Percentiles rank a stretch among this genome's conserved stretches.
phyloP scores from a whole-genome alignment of 2,797 vertebrate species.

The Zenarchopterus dispar region DNA sequence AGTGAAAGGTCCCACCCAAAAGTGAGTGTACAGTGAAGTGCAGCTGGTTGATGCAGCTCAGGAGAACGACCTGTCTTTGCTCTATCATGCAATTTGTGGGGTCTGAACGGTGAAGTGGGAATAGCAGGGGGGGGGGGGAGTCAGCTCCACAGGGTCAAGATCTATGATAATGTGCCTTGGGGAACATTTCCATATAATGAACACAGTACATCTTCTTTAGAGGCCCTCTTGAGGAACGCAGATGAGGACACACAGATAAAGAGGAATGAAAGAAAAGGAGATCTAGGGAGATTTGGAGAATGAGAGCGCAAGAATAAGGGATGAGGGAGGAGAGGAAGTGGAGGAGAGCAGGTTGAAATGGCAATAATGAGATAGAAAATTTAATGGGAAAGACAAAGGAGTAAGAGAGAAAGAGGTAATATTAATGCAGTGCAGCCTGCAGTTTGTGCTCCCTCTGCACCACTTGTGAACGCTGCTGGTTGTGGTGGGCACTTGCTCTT shows the following conservation, averaged over 20 bases:
- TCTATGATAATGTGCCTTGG: constrained; percentile 69
- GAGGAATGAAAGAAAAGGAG: constrained; percentile 39
- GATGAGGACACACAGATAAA: constrained; percentile 60
- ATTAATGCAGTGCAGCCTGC: constrained; percentile 59
- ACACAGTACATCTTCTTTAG: constrained; percentile 74
- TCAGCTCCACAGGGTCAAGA: constrained; percentile 68
- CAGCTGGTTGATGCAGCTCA: constrained; percentile 12
- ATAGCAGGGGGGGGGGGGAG: constrained; percentile 58
- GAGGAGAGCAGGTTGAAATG: constrained; percentile 13
- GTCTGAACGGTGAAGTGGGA: constrained; percentile 60
- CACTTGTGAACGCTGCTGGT: constrained; percentile 60
- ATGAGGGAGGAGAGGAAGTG: constrained; percentile 14
- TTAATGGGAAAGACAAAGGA: constrained; percentile 61
- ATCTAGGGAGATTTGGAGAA: constrained; percentile 56
- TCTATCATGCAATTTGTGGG: constrained; percentile 51
- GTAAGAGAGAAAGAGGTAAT: constrained; percentile 49
- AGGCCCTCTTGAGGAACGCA: constrained; percentile 59
- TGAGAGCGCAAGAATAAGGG: constrained; percentile 30
- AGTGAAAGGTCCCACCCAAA: constrained; percentile 26
- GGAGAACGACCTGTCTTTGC: constrained; percentile 40
- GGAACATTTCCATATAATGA: constrained; percentile 78
- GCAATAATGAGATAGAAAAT: constrained; percentile 57
- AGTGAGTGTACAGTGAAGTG: constrained; percentile 5
- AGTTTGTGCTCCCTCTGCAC: constrained; percentile 67
- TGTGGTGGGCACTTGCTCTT: constrained; percentile 59